Conservation (phyloP, 2,797 vertebrate genomes). For the Kryptopterus vitreolus region DNA sequence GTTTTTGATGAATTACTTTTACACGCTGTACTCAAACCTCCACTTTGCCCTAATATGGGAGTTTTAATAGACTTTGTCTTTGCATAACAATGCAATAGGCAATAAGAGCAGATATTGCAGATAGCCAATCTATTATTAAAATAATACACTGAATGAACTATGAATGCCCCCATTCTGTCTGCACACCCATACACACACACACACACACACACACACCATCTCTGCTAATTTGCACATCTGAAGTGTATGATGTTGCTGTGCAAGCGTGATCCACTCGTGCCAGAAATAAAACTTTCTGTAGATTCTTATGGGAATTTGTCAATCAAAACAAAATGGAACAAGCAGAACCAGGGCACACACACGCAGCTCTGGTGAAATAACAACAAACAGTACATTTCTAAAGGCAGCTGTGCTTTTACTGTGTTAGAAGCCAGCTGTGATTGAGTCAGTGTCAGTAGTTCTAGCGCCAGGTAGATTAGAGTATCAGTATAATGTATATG, state of each 20-base stretch:
- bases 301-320: slow-evolving; percentile 16
- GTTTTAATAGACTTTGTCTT: background rate
- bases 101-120: background rate
- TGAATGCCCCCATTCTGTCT: slow-evolving; percentile 2
- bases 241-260: slow-evolving; percentile 6
- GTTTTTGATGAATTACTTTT: background rate
- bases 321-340: slow-evolving; percentile 20
- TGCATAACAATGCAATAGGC: background rate
- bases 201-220: background rate
- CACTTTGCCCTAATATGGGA: too few relatives aligned
- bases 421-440: slow-evolving; percentile 4
- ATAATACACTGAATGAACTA: background rate
- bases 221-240: slow-evolving; percentile 36
- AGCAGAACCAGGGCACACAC: slow-evolving; percentile 8
- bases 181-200: background rate
- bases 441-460: background rate
- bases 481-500: background rate
- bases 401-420: slow-evolving; percentile 1
- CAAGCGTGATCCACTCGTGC: slow-evolving; percentile 5
- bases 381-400: background rate
- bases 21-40: background rate
- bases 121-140: background rate
- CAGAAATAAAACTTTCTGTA: slow-evolving; percentile 1
- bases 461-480: background rate
- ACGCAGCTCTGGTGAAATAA: slow-evolving; percentile 8